phyloP scores from a whole-genome alignment of 2,113 vertebrate genomes.

The Sisor rabdophorus region DNA sequence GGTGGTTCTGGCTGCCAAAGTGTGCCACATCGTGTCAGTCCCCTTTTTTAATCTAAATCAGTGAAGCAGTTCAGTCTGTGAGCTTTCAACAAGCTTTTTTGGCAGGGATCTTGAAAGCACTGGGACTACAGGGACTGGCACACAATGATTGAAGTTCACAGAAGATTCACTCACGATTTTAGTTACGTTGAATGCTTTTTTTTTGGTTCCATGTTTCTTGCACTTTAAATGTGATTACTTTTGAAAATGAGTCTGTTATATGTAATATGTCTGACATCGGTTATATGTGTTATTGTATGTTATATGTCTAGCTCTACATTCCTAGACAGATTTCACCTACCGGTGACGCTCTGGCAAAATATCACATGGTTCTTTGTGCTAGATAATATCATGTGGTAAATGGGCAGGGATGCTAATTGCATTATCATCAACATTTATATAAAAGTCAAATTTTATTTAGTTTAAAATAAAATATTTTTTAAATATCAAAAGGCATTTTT shows the following conservation, averaged over 20 bases:
- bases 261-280: too few relatives aligned
- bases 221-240: slow-evolving; percentile 50
- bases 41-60: slow-evolving; percentile 76
- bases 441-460: not conserved
- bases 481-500: not conserved
- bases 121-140: slow-evolving; percentile 73
- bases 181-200: slow-evolving; percentile 54
- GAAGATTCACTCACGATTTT: slow-evolving; percentile 69
- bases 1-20: slow-evolving; percentile 69
- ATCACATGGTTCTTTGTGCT: not conserved
- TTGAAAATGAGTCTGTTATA: slow-evolving; percentile 27
- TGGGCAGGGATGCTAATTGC: not conserved
- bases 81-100: slow-evolving; percentile 69
- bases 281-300: slow-evolving; percentile 48
- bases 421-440: not conserved
- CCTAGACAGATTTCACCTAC: slow-evolving; percentile 46
- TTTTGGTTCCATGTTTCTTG: slow-evolving; percentile 44
- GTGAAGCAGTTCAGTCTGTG: slow-evolving; percentile 71
- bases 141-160: slow-evolving; percentile 90
- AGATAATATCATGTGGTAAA: not conserved
- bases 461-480: not conserved
- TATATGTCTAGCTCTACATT: slow-evolving; percentile 33
- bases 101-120: slow-evolving; percentile 73
- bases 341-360: slow-evolving; percentile 34
- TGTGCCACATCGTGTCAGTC: slow-evolving; percentile 69